Evolutionary conservation across 1,140 invertebrate genomes (phyloP), one percentile per base, ranked within the genome.

Genomic region (Heliconius nattereri): DNA sequence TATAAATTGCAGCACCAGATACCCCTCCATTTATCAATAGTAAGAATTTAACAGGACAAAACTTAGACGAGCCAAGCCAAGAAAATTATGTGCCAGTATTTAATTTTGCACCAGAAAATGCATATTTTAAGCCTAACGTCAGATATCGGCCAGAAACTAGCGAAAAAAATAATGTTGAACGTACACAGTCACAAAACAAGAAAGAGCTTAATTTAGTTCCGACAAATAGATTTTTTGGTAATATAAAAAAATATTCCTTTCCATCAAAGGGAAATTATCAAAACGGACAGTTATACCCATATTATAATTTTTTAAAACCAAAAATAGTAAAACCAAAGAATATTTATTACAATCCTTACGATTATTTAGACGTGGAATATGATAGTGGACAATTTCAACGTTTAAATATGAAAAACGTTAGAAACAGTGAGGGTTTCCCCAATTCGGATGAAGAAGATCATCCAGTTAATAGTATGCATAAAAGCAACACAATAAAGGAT

Each of bases 51-150:
- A 26, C 3, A 29, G 60, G 0, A 29, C 60, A 11, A 66, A 66
- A 3, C 3, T 29, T 16, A 66, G 16, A 77, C 23, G 83, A 88
- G 54, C 23, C 26, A 66, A 66, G 11, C 9, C 82, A 87, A 20
- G 84, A 89, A 26, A 79, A 86, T 54, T 89, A 87, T 37, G 84
- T 87, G 3, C 91, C 91, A 1, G 80, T 93, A 45, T 91, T 91
- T 49, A 88, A 89, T 81, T 93, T 90, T 73, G 85, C 81, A 20
- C 83, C 89, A 8, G 76, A 87, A 52, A 85, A 90, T 40, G 91
- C 91, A 20, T 92, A 89, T 81, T 93, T 85, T 35, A 89, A 86
- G 73, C 78, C 90, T 5, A 52, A 84, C 40, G 90, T 89, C 19
- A 81, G 80, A 70, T 84, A 71, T 70, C 78, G 78, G 20, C 78